Conservation (phyloP, 2,797 vertebrate genomes). For the Micropoecilia bifurca region DNA sequence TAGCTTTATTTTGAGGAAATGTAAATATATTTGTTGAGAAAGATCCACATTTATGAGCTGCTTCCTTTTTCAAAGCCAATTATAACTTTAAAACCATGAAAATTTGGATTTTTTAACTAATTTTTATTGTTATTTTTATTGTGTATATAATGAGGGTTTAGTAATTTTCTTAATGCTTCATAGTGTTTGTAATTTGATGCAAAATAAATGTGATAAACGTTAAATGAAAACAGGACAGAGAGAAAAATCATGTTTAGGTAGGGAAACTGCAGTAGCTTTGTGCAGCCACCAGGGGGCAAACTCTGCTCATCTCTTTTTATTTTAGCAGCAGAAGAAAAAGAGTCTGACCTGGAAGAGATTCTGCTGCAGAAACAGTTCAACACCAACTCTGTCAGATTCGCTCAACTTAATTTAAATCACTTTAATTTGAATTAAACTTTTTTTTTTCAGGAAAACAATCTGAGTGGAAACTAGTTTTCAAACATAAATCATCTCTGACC, state of each 20-base stretch:
- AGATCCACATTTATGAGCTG: neutral
- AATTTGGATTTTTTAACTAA: neutral
- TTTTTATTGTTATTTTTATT: neutral
- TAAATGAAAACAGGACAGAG: neutral
- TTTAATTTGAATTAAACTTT: neutral
- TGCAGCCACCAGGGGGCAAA: neutral
- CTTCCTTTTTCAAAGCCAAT: neutral
- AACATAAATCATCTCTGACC: slow-evolving; percentile 70
- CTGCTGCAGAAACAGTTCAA: neutral
- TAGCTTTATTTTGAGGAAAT: neutral
- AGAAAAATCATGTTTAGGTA: neutral
- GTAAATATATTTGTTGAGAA: neutral
- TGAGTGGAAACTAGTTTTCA: neutral
- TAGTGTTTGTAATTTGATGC: neutral
- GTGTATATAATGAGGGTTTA: neutral
- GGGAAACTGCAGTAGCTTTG: neutral
- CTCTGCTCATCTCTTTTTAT: neutral
- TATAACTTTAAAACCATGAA: neutral
- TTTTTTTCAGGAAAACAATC: neutral
- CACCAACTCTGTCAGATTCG: neutral
- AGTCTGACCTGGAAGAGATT: neutral
- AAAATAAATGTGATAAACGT: neutral
- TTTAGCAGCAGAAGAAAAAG: neutral
- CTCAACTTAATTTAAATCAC: no score
- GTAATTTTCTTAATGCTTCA: neutral